Evolutionary conservation across 1,140 invertebrate genomes (phyloP).

Genomic region (Lethrus apterus): DNA sequence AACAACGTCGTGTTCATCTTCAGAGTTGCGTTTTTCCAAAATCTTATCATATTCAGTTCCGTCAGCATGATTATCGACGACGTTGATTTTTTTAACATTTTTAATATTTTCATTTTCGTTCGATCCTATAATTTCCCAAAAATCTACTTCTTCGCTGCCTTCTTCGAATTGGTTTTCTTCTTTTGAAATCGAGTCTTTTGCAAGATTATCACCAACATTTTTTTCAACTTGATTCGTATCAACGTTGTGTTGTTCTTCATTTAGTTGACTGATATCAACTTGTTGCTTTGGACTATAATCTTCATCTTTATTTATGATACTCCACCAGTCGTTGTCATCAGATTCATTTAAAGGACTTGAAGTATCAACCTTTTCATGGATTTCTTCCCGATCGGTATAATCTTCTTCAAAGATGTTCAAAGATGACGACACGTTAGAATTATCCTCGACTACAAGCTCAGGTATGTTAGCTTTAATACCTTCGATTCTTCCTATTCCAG

Average conservation of each 20-base stretch:
- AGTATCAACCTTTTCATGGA: no score
- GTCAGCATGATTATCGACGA: not conserved
- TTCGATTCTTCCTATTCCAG: slow-evolving; percentile 37
- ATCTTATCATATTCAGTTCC: no score
- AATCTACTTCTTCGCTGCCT: slow-evolving; percentile 21
- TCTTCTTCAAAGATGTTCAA: no score
- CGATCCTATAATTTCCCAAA: slow-evolving; percentile 11
- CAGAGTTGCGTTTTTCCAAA: no score
- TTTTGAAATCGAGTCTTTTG: not conserved
- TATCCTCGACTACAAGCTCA: no score
- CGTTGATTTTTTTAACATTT: slow-evolving; percentile 1
- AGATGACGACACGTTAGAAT: no score
- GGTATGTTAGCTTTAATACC: slow-evolving; percentile 41
- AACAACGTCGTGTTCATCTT: slow-evolving; percentile 1
- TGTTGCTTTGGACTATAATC: slow-evolving; percentile 12
- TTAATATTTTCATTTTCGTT: slow-evolving; percentile 5
- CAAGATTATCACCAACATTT: not conserved
- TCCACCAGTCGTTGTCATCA: slow-evolving; percentile 32
- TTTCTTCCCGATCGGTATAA: no score
- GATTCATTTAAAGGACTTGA: not conserved
- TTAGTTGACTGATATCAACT: not conserved
- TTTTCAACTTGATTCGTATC: not conserved
- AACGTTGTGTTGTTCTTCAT: not conserved
- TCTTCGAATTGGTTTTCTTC: no score
- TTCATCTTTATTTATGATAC: slow-evolving; percentile 25